Evolutionary conservation across 53 echinoderm and acorn worm genomes (phyloP).

Genomic region (Zoroaster sp.): DNA sequence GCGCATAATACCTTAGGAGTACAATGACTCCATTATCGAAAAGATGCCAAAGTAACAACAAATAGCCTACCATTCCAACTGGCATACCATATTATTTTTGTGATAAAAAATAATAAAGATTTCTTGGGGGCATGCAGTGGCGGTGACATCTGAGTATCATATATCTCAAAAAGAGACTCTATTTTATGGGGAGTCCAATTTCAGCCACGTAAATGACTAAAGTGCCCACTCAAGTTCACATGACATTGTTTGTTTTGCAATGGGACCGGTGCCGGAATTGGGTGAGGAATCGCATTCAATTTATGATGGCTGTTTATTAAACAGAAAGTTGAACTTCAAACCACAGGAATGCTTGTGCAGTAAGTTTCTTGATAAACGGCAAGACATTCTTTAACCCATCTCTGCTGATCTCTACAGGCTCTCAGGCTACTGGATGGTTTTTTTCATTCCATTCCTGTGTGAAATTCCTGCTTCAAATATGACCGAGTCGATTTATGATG

Average conservation of each 20-base stretch:
- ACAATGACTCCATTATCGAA: background rate
- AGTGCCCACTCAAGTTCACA: background rate
- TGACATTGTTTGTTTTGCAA: constrained; percentile 4
- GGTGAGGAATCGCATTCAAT: background rate
- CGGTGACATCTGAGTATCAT: background rate
- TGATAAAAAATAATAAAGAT: background rate
- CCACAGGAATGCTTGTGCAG: constrained; percentile 15
- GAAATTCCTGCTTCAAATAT: too few species aligned
- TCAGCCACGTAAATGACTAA: background rate
- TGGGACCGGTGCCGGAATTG: background rate
- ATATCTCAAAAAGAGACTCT: background rate
- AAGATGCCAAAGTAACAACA: background rate
- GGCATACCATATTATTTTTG: background rate
- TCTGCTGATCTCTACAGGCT: too few species aligned
- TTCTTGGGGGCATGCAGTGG: background rate
- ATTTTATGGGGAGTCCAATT: background rate
- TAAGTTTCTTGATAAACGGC: too few species aligned
- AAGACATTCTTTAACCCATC: too few species aligned
- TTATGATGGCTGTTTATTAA: background rate
- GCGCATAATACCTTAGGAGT: too few species aligned
- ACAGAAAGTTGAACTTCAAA: too few species aligned
- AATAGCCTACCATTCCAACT: background rate
- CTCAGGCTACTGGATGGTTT: too few species aligned
- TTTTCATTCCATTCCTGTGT: too few species aligned
- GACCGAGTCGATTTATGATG: too few species aligned